phyloP scores from a whole-genome alignment of 2,797 vertebrate genomes.

The Anguilla megastoma region DNA sequence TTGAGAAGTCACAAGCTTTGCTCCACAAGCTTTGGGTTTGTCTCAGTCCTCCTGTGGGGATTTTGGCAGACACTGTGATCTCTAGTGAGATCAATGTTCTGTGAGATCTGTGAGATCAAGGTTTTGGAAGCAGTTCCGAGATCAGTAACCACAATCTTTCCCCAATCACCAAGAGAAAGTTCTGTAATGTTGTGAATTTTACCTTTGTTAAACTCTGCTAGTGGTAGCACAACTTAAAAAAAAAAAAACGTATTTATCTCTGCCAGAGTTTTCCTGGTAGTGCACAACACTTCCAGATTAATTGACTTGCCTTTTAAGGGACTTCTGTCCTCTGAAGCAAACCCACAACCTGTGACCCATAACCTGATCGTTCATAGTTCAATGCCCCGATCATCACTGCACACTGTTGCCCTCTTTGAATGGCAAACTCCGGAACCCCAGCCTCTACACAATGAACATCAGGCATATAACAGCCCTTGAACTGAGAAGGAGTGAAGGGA shows the following conservation, averaged over 20 bases:
- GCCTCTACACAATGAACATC: not conserved
- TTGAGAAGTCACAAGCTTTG: not conserved
- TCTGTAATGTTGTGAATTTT: not conserved
- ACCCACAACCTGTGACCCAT: not conserved
- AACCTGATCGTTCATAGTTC: not conserved
- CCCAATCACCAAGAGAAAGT: not conserved
- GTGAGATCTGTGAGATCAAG: not conserved
- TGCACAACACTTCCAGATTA: not conserved
- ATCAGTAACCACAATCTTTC: not conserved
- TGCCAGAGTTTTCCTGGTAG: not conserved
- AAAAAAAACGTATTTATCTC: not conserved
- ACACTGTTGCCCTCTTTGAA: not conserved
- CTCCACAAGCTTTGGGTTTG: not conserved
- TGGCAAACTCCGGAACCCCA: not conserved
- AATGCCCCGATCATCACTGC: not conserved
- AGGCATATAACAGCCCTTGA: not conserved
- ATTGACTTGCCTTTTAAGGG: not conserved
- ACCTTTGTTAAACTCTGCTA: not conserved
- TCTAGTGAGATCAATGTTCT: not conserved
- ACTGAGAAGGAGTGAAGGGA: conserved; percentile 2
- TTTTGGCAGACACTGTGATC: not conserved
- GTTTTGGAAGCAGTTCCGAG: not conserved
- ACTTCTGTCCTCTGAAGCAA: not conserved
- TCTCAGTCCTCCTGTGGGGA: not conserved
- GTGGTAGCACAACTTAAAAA: not conserved